Evolutionary conservation across 1,140 invertebrate genomes (phyloP).

Genomic region (Drosophila repletoides): DNA sequence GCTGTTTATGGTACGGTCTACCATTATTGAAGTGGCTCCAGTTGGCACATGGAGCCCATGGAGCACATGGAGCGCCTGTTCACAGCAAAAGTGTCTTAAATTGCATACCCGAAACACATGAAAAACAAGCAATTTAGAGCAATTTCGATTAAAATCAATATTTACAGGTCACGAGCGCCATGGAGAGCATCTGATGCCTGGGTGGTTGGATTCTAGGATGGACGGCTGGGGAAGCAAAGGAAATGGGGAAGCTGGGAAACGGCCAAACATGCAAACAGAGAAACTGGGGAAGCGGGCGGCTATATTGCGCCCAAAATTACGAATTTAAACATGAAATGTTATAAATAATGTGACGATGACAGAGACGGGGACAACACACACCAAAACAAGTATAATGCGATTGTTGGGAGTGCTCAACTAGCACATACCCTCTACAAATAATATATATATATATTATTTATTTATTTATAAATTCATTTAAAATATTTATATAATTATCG

Average conservation of each 20-base stretch:
- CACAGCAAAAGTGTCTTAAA: conserved; percentile 76
- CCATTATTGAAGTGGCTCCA: neutral
- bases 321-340: conserved; percentile 80
- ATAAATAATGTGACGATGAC: conserved; percentile 73
- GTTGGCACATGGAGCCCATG: neutral
- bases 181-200: conserved; percentile 5
- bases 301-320: conserved; percentile 68
- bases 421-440: conserved; percentile 12
- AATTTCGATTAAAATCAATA: conserved; percentile 81
- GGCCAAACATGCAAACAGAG: too few relatives aligned
- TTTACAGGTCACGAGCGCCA: conserved; percentile 62
- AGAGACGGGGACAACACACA: conserved; percentile 14
- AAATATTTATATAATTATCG: too few relatives aligned
- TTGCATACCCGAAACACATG: conserved; percentile 43
- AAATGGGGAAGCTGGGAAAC: neutral
- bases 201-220: conserved; percentile 7
- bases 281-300: neutral
- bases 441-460: too few relatives aligned
- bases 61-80: conserved; percentile 8
- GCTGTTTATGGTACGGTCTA: neutral
- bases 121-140: conserved; percentile 69
- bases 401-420: neutral
- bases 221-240: neutral
- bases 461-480: neutral
- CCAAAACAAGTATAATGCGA: neutral